Evolutionary conservation across 2,888 invertebrate species (phyloP), one percentile per base, ranked within the genome.

Genomic region (Andricus quercusramuli): DNA sequence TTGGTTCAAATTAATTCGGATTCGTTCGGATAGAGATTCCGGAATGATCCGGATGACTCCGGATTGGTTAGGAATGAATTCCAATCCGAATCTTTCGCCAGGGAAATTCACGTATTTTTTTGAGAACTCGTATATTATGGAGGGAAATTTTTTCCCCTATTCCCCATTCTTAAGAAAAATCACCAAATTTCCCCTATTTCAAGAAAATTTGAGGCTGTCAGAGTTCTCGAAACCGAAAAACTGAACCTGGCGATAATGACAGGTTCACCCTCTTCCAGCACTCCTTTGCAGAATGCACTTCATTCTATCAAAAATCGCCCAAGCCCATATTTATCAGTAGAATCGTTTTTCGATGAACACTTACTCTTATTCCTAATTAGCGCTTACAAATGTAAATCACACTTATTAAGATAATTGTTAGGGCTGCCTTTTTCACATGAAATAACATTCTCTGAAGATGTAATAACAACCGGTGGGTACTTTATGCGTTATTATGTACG

Each of bases 381-480:
- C 11, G 20, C 56, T 29, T 8, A 70, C 47, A 70, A 29, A 29
- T 70, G 22, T 25, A 70, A 70, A 70, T 70, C 51, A 56, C 56
- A 29, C 29, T 70, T 70, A 56, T 70, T 56, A 70, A 15, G 29
- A 70, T 70, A 70, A 70, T 51, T 70, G 70, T 51, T 29, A 51
- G 51, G 29, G 4, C 20, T 29, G 29, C 29, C n/a, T 70, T 70
- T 70, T 51, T 44, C 67, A 68, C 2, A 51, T 51, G 32, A 70
- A 51, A 70, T 29, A 32, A 25, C 62, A 22, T 13, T 22, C 47
- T 70, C 51, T 70, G 51, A 29, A 70, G 51, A 70, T 32, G 20
- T 51, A 51, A 70, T 70, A 70, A 70, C 51, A 47, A 70, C n/a
- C 3, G 29, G 13, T 51, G 47, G 67, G 44, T 22, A 68, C 67